Evolutionary conservation across 1,140 invertebrate genomes (phyloP), one percentile per base, ranked within the genome.

Genomic region (Amyelois transitella): DNA sequence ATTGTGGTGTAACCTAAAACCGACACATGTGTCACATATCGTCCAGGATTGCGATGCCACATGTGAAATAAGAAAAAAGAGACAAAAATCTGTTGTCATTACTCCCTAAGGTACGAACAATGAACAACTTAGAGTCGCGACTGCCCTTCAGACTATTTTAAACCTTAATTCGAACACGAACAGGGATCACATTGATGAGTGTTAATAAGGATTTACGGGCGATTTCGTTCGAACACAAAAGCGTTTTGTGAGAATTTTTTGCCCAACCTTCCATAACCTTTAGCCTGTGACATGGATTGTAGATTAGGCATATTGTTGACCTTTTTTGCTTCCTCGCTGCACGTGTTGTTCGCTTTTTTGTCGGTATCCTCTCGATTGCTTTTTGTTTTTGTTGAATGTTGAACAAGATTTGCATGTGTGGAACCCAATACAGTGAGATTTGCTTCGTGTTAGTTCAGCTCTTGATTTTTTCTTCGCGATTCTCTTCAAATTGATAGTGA

Each of bases 261-360:
- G 75, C 75, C 22, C 81, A 79, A 84, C 81, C 84, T 87, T 85
- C 74, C 72, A 70, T 83, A 86, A 87, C 84, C 84, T 86, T 84
- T 87, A 76, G 81, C 84, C 79, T 85, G 74, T 83, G 84, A 87
- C 82, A 87, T 70, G 82, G 81, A 83, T 86, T 84, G 77, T 84
- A 86, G 81, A 86, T 87, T 84, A 86, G 81, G 81, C 81, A 85
- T 85, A 85, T 84, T 84, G 84, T 87, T 87, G 77, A 82, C 77
- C 84, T 85, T 87, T 77, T 87, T 87, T 85, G 72, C 72, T 73
- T 78, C 70, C 74, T 55, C 38, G 68, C 62, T 80, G 77, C 81
- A 85, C 79, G 75, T 87, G 82, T 74, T 58, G 71, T 75, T 74
- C 59, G 56, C 55, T 72, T 86, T 87, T 87, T 85, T 77, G 72